phyloP scores from a whole-genome alignment of 2,113 vertebrate genomes.

The Empidonax alnorum region DNA sequence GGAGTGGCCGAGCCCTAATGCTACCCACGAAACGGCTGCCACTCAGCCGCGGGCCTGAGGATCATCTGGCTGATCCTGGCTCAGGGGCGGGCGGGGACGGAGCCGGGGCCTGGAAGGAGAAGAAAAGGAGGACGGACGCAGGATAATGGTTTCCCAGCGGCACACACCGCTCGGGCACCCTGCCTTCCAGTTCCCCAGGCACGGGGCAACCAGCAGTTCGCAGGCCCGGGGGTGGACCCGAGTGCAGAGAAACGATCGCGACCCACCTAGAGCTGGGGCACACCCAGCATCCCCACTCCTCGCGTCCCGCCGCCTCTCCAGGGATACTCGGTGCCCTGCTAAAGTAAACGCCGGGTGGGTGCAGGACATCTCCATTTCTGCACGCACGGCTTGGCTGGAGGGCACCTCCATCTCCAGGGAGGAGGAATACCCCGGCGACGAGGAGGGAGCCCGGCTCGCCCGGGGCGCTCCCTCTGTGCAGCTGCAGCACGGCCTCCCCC shows the following conservation, averaged over 20 bases:
- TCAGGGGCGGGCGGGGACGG: slow-evolving; percentile 46
- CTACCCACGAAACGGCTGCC: slow-evolving; percentile 59
- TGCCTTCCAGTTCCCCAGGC: background rate
- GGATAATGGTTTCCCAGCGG: background rate
- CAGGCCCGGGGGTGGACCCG: background rate
- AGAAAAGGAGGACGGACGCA: background rate
- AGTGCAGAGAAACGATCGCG: rapidly evolving
- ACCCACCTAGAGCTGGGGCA: background rate
- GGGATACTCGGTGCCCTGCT: background rate
- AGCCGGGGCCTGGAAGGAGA: slow-evolving; percentile 9
- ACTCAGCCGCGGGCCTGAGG: slow-evolving; percentile 52
- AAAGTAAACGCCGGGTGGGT: background rate
- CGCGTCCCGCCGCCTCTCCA: rapidly evolving
- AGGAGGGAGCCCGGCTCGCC: background rate
- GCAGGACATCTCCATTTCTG: background rate
- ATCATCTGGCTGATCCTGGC: slow-evolving; percentile 73
- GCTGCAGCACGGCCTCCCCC: background rate
- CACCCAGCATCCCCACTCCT: background rate
- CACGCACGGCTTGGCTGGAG: background rate
- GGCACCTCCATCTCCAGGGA: background rate
- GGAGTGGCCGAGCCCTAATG: background rate
- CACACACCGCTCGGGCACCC: background rate
- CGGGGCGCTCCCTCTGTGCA: background rate
- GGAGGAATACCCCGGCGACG: background rate
- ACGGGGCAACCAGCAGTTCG: rapidly evolving